These are phyloP conservation scores for Anoura caudifer DNA, from an alignment of 2,113 vertebrate genomes.

Conservation along the genomic window DNA sequence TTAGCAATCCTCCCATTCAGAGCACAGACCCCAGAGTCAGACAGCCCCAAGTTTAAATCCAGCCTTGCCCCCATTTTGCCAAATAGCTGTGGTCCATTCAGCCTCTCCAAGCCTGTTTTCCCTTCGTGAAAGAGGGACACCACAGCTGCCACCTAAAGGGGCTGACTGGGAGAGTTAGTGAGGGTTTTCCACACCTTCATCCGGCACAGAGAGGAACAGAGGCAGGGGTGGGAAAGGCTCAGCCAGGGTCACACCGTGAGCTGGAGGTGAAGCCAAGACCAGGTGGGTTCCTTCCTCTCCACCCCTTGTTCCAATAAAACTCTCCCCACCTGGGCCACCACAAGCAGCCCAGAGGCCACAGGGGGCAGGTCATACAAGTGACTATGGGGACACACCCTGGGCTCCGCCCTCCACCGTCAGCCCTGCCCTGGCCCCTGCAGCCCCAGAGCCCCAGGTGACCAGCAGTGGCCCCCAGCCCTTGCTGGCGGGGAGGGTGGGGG, in stretches of 20 bases:
- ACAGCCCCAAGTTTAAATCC: background rate
- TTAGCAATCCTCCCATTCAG: background rate
- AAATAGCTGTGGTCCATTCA: background rate
- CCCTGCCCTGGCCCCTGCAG: background rate
- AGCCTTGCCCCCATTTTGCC: background rate
- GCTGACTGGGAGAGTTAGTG: too few species aligned
- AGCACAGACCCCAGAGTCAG: background rate
- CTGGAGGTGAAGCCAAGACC: background rate
- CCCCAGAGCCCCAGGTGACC: background rate
- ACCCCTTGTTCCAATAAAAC: background rate
- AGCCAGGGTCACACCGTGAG: background rate
- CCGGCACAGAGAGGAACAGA: background rate
- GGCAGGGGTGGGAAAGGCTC: background rate
- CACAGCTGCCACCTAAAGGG: background rate
- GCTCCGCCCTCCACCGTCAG: background rate
- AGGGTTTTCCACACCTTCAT: background rate
- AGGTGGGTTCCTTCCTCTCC: background rate
- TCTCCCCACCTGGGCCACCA: background rate
- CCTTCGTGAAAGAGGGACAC: background rate
- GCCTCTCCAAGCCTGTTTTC: background rate
- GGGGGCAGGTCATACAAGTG: background rate
- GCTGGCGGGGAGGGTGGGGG: background rate
- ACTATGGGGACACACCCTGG: background rate
- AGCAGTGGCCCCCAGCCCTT: background rate
- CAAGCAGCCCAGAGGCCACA: background rate